Base-by-base conservation (phyloP, 2,888 invertebrate genomes). In the Cosmopolites sordidus region DNA sequence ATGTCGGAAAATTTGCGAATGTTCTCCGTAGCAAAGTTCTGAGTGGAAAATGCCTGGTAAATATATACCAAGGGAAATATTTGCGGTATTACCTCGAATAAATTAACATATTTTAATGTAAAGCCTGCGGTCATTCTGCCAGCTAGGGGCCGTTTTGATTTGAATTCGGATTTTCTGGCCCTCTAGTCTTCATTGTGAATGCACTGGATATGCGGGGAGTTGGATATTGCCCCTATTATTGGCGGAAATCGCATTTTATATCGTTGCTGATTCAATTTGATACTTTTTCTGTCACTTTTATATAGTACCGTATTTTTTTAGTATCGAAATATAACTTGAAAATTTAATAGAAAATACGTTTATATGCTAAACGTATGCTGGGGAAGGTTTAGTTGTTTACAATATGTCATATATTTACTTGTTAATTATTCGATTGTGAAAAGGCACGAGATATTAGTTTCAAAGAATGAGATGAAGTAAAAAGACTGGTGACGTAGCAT, bases 31-130 rank as follows among this genome's bases (percentile, higher is more conserved):
- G 8, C 3, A 22, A 22, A 22, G 22, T 22, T 22, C 22, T 8
- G 33, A 33, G n/a, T 37, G 42, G 17, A 11, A 39, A 43, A 43
- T 48, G 16, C 30, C 22, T 39, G 43, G 33, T 17, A 49, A 44
- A 56, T 53, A 52, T 49, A 45, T 33, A 33, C 43, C 46, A 29
- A 42, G 48, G 52, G 49, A 52, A 49, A 56, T 56, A 51, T 56
- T 56, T 30, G 44, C 45, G 39, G 49, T 49, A 41, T 33, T 52
- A 52, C 49, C 46, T 48, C 48, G 66, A 65, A 66, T 65, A 66
- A 62, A 65, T 67, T 67, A 66, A 63, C 67, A 66, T 67, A 66
- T 67, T 67, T 65, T 65, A 58, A 46, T 59, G 63, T 59, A 63
- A 62, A 60, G 62, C 64, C 60, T 55, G 61, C 66, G 67, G 67